phyloP scores from a whole-genome alignment of 2,797 vertebrate genomes.

The Babyrousa celebensis region DNA sequence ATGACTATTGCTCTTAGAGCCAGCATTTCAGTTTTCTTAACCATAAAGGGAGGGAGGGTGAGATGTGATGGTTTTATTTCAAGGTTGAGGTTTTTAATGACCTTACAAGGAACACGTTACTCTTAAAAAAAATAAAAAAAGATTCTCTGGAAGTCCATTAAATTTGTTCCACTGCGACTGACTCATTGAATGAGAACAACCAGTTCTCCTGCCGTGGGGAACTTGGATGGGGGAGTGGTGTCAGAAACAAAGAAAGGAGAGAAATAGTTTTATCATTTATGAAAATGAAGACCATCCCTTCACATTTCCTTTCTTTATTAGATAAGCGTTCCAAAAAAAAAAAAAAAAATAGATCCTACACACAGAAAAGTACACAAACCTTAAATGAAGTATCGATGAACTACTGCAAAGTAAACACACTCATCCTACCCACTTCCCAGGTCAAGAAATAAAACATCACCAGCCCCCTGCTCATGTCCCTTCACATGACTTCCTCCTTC shows the following conservation, averaged over 20 bases:
- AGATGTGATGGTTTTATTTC: constrained; percentile 5
- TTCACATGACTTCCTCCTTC: not conserved
- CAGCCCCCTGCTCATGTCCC: not conserved
- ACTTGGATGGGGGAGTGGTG: not conserved
- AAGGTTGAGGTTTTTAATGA: not conserved
- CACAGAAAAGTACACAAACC: not conserved
- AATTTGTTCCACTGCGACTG: not conserved
- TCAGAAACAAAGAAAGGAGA: not conserved
- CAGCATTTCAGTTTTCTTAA: not conserved
- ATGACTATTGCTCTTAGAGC: not conserved
- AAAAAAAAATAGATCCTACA: not conserved
- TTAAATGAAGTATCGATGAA: constrained; percentile 17
- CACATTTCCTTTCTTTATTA: constrained; percentile 3
- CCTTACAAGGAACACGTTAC: constrained; percentile 24
- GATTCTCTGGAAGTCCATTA: constrained; percentile 17
- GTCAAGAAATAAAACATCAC: not conserved
- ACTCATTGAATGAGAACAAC: constrained; percentile 56
- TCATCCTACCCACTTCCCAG: not conserved
- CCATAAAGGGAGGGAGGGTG: not conserved
- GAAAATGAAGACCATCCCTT: not conserved
- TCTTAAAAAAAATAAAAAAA: not conserved
- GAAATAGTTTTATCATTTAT: not conserved
- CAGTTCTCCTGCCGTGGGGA: not conserved
- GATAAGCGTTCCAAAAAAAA: not conserved
- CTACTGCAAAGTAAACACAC: constrained; percentile 13